Evolutionary conservation across 2,888 invertebrate species (phyloP).

Genomic region (Galerucella nymphaeae): DNA sequence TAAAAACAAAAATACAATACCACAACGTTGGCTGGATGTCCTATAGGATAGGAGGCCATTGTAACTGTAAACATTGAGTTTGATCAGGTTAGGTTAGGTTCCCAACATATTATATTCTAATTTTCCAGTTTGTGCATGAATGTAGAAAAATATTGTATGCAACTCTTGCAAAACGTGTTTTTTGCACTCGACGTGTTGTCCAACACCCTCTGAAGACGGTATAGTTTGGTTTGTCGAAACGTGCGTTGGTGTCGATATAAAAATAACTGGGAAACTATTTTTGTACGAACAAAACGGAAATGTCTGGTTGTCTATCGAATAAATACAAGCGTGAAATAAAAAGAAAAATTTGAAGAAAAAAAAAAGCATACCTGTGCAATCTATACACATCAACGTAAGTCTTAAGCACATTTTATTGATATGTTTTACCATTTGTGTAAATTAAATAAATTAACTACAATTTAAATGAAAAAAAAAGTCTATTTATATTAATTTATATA

Average conservation of each 20-base stretch:
- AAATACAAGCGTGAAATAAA: conserved; percentile 11
- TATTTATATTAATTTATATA: conserved; percentile 4
- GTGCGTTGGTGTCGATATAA: conserved; percentile 1
- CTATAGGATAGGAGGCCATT: too few species aligned
- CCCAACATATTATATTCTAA: too few species aligned
- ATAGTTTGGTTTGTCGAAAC: neutral
- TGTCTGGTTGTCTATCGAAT: conserved; percentile 8
- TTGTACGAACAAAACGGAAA: conserved; percentile 12
- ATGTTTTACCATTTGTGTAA: conserved; percentile 54
- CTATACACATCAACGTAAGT: conserved; percentile 68
- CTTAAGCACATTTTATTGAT: conserved; percentile 65
- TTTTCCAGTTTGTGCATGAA: too few species aligned
- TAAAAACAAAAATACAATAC: too few species aligned
- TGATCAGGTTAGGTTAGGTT: too few species aligned
- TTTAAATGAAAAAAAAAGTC: neutral
- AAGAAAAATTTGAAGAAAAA: conserved; percentile 23
- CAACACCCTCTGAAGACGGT: neutral
- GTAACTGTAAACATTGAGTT: too few species aligned
- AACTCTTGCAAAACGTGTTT: too few species aligned
- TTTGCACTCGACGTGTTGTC: too few species aligned
- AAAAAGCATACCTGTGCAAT: conserved; percentile 68
- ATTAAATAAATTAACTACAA: neutral
- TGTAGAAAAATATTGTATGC: too few species aligned
- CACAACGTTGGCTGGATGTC: too few species aligned
- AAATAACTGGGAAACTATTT: conserved; percentile 27